Base-by-base conservation (phyloP, 2,888 invertebrate genomes). In the Slavum lentiscoides region DNA sequence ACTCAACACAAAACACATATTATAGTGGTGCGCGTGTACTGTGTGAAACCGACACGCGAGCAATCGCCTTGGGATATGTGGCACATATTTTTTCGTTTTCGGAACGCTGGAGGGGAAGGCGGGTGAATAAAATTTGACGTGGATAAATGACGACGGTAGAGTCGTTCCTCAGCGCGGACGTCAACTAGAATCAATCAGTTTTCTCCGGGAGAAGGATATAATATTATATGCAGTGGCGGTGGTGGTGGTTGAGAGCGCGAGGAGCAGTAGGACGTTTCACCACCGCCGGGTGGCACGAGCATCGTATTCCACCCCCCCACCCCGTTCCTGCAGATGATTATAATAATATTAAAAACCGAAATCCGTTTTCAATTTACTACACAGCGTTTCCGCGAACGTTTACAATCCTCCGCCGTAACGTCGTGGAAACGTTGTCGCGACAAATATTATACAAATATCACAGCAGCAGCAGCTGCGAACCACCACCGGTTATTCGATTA, bases 141-240 rank as follows among this genome's bases (percentile, higher is more conserved):
- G 69, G 70, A 80, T 70, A 62, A 70, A 80, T 70, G 77, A 80
- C 53, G 77, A 80, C 53, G 53, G 70, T 76, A 83, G 82, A 82
- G 61, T 83, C 82, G 23, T 9, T 66, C 59, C 73, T 82, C 53
- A 61, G 43, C 49, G 66, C 30, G 66, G 58, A 58, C 75, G 67
- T 74, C 73, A 74, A 74, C 74, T 74, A 64, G 74, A 66, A 74
- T 74, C 74, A 74, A 74, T 74, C 74, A 66, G 74, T 66, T 74
- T 74, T n/a, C 37, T 30, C 21, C 5, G 9, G 62, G 19, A 62
- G 21, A 53, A 49, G 30, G 49, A 62, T 49, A 30, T 23, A 13
- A 23, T 13, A 53, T 8, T n/a, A n/a, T n/a, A n/a, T n/a, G n/a
- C n/a, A n/a, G n/a, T n/a, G n/a, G n/a, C n/a, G n/a, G n/a, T 43